phyloP scores from a whole-genome alignment of 2,797 vertebrate genomes.

The Knipowitschia caucasica region DNA sequence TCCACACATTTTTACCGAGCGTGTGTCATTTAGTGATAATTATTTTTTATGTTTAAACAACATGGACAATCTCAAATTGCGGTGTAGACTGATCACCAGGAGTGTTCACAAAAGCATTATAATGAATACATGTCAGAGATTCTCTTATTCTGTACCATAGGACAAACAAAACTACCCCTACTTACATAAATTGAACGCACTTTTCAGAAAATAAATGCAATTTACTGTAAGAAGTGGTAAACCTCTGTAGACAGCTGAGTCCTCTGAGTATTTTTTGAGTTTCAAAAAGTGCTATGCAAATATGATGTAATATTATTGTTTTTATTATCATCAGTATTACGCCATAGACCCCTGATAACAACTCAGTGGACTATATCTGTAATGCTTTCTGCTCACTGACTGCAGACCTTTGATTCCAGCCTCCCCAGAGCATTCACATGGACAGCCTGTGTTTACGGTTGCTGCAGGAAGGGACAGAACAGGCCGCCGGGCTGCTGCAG shows the following conservation, averaged over 20 bases:
- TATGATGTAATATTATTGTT: constrained; percentile 8
- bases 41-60: constrained; percentile 8
- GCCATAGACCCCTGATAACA: background rate
- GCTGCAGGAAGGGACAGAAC: constrained; percentile 57
- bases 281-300: no score
- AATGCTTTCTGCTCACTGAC: constrained; percentile 20
- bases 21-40: constrained; percentile 2
- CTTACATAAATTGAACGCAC: no score
- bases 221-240: no score
- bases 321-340: background rate
- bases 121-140: no score
- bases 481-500: constrained; percentile 49
- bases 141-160: no score
- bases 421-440: constrained; percentile 13
- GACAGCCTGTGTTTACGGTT: constrained; percentile 34
- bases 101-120: background rate
- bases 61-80: background rate
- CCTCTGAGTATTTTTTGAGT: no score
- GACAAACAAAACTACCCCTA: no score
- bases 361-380: constrained; percentile 3
- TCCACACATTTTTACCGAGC: constrained; percentile 11
- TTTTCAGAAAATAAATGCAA: no score
- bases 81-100: background rate
- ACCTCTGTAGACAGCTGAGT: no score
- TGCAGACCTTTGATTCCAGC: constrained; percentile 36